Percentiles rank a stretch among this genome's conserved stretches.
phyloP scores from a whole-genome alignment of 2,888 invertebrate species.

The Sipunculus nudus region DNA sequence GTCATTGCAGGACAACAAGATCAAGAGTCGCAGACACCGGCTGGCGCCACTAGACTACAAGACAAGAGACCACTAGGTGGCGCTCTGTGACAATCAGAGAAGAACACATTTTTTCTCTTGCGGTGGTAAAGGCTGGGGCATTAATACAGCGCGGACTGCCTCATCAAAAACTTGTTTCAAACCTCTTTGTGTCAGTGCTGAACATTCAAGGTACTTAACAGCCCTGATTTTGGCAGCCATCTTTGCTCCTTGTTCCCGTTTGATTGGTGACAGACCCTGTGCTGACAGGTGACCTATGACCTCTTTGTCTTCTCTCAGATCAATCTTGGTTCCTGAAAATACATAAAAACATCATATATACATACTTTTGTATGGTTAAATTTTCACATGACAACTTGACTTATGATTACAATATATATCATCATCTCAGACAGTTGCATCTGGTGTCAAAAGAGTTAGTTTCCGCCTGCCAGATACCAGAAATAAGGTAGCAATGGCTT shows the following conservation, averaged over 20 bases:
- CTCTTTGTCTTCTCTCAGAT: slow-evolving; percentile 97
- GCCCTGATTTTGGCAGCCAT: slow-evolving; percentile 98
- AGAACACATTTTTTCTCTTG: slow-evolving; percentile 71
- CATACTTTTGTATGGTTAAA: too few relatives aligned
- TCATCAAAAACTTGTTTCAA: slow-evolving; percentile 98
- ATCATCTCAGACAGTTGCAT: too few relatives aligned
- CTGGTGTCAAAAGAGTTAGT: too few relatives aligned
- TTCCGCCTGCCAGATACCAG: too few relatives aligned
- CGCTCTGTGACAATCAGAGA: slow-evolving; percentile 39
- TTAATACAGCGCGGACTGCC: slow-evolving; percentile 94
- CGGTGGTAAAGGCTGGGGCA: slow-evolving; percentile 93
- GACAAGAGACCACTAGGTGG: too few relatives aligned
- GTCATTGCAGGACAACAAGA: too few relatives aligned
- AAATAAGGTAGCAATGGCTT: too few relatives aligned
- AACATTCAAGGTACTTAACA: slow-evolving; percentile 99
- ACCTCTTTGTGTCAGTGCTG: slow-evolving; percentile 97
- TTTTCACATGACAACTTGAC: too few relatives aligned
- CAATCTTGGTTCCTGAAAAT: slow-evolving; percentile 91
- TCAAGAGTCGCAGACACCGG: too few relatives aligned
- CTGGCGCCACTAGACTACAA: too few relatives aligned
- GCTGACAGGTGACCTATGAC: slow-evolving; percentile 89
- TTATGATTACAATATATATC: too few relatives aligned
- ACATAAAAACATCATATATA: too few relatives aligned
- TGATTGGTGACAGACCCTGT: slow-evolving; percentile 94
- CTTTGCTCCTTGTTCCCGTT: slow-evolving; percentile 97